phyloP scores from a whole-genome alignment of 2,113 vertebrate genomes.

The Galbula dea region DNA sequence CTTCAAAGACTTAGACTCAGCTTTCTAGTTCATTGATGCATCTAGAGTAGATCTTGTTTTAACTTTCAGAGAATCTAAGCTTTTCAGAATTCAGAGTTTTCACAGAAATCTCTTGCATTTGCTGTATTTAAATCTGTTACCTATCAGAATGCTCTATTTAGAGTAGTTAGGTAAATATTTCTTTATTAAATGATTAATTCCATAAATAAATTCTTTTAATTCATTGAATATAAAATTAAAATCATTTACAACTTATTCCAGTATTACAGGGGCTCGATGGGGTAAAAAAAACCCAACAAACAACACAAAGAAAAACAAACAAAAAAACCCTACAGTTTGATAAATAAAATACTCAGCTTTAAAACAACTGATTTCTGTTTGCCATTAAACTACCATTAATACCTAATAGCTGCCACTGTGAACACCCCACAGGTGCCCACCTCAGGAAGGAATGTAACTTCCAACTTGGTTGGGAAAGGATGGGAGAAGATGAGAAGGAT shows the following conservation, averaged over 20 bases:
- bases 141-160: neutral
- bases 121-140: neutral
- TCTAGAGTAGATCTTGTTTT: neutral
- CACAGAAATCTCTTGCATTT: neutral
- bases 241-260: conserved; percentile 99
- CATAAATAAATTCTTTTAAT: conserved; percentile 99
- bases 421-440: conserved; percentile 83
- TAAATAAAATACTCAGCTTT: conserved; percentile 98
- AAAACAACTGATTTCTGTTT: conserved; percentile 88
- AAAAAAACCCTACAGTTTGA: conserved; percentile 91
- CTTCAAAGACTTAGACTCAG: neutral
- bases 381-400: conserved; percentile 79
- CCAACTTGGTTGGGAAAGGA: conserved; percentile 65
- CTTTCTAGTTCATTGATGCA: neutral
- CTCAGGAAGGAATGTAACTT: conserved; percentile 82
- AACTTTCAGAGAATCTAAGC: neutral
- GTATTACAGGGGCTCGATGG: conserved; percentile 86
- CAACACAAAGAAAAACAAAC: neutral
- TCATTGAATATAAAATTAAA: conserved; percentile 99
- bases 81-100: neutral
- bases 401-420: conserved; percentile 91
- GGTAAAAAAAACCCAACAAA: conserved; percentile 72
- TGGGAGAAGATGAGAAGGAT: neutral
- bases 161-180: conserved; percentile 81
- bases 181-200: conserved; percentile 89